phyloP scores from a whole-genome alignment of 2,797 vertebrate species.

The Columba guinea region DNA sequence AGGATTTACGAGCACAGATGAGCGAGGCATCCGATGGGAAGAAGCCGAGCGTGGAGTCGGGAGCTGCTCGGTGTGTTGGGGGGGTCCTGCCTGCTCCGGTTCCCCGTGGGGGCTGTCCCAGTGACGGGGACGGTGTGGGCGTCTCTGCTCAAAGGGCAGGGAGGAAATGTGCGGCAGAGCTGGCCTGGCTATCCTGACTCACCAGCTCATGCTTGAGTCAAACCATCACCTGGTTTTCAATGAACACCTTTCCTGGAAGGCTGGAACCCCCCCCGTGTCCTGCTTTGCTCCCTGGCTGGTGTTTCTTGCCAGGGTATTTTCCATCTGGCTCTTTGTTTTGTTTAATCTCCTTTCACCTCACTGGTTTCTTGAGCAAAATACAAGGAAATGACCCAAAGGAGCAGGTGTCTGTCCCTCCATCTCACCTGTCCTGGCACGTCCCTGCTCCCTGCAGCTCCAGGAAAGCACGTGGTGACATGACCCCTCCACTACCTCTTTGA shows the following conservation, averaged over 20 bases:
- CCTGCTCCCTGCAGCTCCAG: not conserved
- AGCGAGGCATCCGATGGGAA: rapidly evolving
- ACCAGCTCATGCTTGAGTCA: not conserved
- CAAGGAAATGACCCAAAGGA: not conserved
- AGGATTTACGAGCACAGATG: not conserved
- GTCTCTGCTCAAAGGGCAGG: slow-evolving; percentile 1
- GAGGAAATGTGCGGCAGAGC: not conserved
- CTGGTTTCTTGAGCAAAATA: not conserved
- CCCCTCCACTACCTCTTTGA: not conserved
- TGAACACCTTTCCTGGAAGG: slow-evolving; percentile 32
- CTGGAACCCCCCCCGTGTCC: not conserved
- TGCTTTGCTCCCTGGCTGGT: not conserved
- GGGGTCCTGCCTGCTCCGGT: not conserved
- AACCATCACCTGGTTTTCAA: not conserved
- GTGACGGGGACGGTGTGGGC: not conserved
- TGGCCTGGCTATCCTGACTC: not conserved
- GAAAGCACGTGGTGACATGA: not conserved
- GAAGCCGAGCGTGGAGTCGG: not conserved
- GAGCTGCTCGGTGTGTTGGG: not conserved
- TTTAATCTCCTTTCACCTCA: not conserved
- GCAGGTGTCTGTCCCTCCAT: not conserved
- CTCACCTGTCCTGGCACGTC: not conserved
- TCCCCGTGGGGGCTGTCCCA: rapidly evolving
- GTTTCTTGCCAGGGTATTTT: not conserved
- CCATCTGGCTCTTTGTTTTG: not conserved